phyloP scores from a whole-genome alignment of 2,113 vertebrate species.

The Turnix velox region DNA sequence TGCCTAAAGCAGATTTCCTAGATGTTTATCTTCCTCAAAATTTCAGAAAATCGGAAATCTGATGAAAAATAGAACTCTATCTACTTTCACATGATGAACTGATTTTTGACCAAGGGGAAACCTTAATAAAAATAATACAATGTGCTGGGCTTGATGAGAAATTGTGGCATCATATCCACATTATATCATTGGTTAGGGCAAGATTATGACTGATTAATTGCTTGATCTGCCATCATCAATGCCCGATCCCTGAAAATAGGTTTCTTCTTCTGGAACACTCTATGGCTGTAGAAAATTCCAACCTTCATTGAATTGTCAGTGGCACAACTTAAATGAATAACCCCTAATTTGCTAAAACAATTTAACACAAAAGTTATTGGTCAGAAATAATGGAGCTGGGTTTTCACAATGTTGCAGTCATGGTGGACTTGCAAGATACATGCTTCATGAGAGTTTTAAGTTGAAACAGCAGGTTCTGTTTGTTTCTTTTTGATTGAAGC shows the following conservation, averaged over 20 bases:
- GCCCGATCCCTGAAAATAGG: background rate
- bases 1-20: background rate
- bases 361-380: background rate
- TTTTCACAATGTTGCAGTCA: background rate
- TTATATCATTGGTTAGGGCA: background rate
- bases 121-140: background rate
- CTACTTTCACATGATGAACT: background rate
- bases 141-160: background rate
- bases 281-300: background rate
- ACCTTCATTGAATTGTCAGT: background rate
- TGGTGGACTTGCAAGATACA: background rate
- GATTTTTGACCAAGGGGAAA: background rate
- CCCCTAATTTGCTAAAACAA: background rate
- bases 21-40: background rate
- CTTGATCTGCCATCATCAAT: background rate
- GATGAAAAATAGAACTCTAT: background rate
- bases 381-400: background rate
- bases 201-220: background rate
- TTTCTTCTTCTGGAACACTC: background rate
- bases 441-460: background rate
- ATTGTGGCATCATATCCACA: background rate
- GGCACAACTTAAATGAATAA: background rate
- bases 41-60: background rate
- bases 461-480: background rate
- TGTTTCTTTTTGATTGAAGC: background rate